Percentiles rank a stretch among this genome's conserved stretches.
These are phyloP conservation scores for Bombus soroeensis DNA, from an alignment of 1,140 invertebrate species.

Conservation along the genomic window DNA sequence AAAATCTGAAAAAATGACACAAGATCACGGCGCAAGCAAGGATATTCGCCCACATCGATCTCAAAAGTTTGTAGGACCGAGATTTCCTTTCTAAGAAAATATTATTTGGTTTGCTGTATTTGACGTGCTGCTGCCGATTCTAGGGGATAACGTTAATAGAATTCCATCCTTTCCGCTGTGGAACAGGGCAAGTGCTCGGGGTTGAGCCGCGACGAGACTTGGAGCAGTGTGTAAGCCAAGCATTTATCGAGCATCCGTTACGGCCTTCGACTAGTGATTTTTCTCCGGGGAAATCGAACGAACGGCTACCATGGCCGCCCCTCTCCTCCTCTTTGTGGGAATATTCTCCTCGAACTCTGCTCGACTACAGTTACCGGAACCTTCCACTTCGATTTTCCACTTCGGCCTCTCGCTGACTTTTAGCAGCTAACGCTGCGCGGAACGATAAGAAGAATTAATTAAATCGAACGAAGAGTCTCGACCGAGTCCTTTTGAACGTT, in stretches of 20 bases:
- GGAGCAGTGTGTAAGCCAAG: constrained; percentile 12
- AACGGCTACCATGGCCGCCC: not conserved
- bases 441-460: constrained; percentile 49
- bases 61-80: not conserved
- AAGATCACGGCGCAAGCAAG: not conserved
- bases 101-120: constrained; percentile 53
- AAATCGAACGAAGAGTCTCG: constrained; percentile 11
- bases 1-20: constrained; percentile 1
- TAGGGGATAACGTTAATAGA: constrained; percentile 57
- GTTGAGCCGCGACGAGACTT: constrained; percentile 8
- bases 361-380: constrained; percentile 13
- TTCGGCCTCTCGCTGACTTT: not conserved
- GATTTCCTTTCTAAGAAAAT: constrained; percentile 43
- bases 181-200: constrained; percentile 2
- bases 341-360: constrained; percentile 40
- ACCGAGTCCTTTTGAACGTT: constrained; percentile 9
- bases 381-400: constrained; percentile 7
- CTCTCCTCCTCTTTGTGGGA: not conserved
- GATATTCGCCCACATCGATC: not conserved
- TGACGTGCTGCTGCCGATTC: constrained; percentile 47
- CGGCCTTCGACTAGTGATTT: constrained; percentile 43
- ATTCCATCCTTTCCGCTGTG: constrained; percentile 42
- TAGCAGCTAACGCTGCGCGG: constrained; percentile 2
- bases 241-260: constrained; percentile 58
- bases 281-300: constrained; percentile 35